phyloP scores from a whole-genome alignment of 2,888 invertebrate species.

The Callinectes sapidus region DNA sequence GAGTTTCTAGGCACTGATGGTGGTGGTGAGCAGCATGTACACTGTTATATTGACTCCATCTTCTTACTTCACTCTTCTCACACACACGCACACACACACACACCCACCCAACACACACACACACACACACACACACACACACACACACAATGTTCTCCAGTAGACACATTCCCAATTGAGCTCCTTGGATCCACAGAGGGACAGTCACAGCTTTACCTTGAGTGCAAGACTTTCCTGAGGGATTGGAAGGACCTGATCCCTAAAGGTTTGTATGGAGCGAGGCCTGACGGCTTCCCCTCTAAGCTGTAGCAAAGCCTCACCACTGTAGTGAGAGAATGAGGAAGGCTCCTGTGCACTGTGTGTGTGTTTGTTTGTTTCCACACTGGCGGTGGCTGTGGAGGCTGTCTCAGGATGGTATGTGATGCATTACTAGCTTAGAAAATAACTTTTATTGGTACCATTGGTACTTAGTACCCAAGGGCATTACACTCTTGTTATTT shows the following conservation, averaged over 20 bases:
- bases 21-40: conserved; percentile 22
- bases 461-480: neutral
- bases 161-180: neutral
- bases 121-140: neutral
- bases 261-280: conserved; percentile 54
- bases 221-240: conserved; percentile 43
- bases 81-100: conserved; percentile 18
- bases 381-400: neutral
- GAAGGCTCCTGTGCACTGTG: neutral
- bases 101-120: neutral
- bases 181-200: conserved; percentile 53
- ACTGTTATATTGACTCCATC: neutral
- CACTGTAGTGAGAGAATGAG: neutral
- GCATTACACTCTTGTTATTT: neutral
- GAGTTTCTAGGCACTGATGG: neutral
- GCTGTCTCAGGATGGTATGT: neutral
- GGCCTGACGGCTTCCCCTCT: neutral
- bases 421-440: neutral
- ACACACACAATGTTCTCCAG: neutral
- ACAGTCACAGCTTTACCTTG: conserved; percentile 48
- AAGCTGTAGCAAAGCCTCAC: neutral
- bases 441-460: neutral
- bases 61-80: neutral
- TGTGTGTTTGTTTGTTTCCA: neutral
- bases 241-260: neutral